These are phyloP conservation scores for Serilophus lunatus DNA, from an alignment of 2,113 vertebrate species.

Conservation along the genomic window DNA sequence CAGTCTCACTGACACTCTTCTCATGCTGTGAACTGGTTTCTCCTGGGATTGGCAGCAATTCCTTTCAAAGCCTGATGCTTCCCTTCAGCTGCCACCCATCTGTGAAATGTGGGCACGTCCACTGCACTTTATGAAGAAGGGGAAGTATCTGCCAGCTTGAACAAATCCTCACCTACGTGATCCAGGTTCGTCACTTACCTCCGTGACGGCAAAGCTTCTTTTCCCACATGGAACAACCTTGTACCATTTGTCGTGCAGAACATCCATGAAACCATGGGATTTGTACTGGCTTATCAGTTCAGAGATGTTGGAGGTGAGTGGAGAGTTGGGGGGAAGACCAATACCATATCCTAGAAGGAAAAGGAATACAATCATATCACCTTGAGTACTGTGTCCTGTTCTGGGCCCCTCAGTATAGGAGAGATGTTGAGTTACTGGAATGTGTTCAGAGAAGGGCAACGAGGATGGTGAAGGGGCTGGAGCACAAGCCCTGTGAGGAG, in stretches of 20 bases:
- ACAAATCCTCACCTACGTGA: not conserved
- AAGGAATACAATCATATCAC: not conserved
- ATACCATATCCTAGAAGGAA: conserved; percentile 90
- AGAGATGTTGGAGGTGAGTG: conserved; percentile 92
- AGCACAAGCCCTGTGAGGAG: too few relatives aligned
- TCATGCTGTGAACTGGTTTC: not conserved
- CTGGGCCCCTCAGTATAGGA: too few relatives aligned
- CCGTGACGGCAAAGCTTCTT: conserved; percentile 92
- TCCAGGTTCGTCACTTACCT: conserved; percentile 72
- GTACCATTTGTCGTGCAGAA: conserved; percentile 98
- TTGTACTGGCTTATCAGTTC: conserved; percentile 97
- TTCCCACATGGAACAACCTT: conserved; percentile 96
- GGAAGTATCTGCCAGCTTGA: not conserved
- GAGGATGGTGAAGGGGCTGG: too few relatives aligned
- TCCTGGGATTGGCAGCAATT: not conserved
- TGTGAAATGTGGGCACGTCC: rapidly evolving
- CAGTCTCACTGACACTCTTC: not conserved
- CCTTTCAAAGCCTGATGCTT: not conserved
- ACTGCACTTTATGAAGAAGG: not conserved
- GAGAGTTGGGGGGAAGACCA: conserved; percentile 94
- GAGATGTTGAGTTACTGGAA: too few relatives aligned
- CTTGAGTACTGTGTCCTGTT: too few relatives aligned
- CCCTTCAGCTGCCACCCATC: not conserved
- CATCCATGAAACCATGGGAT: conserved; percentile 97
- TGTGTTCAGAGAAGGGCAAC: too few relatives aligned